A percentile compares a stretch with the other conserved stretches of the same genome.
phyloP scores from a whole-genome alignment of 2,113 vertebrate genomes.

The Hypanus sabinus region DNA sequence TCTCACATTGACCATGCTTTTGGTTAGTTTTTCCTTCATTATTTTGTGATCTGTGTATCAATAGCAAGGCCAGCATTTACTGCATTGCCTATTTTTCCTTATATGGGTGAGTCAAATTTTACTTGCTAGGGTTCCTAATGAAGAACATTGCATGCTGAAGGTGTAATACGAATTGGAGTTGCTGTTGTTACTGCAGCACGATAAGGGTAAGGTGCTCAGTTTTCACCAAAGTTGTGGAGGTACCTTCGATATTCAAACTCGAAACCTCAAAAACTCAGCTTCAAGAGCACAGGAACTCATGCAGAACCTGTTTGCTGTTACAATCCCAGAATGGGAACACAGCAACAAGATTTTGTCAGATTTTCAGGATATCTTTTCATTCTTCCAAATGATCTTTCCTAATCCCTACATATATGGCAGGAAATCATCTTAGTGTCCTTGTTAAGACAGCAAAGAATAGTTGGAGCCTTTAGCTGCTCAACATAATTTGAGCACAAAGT shows the following conservation, averaged over 20 bases:
- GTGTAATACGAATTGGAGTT: too few species aligned
- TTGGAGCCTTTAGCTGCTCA: conserved; percentile 5
- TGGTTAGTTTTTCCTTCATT: too few species aligned
- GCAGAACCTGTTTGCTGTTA: neutral
- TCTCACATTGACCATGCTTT: too few species aligned
- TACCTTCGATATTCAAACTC: neutral
- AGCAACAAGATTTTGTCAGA: neutral
- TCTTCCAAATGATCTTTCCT: conserved; percentile 8
- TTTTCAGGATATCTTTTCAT: neutral
- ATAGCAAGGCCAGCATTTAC: too few species aligned
- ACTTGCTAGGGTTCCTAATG: too few species aligned
- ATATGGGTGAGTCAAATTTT: too few species aligned
- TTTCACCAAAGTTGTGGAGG: neutral
- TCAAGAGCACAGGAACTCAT: neutral
- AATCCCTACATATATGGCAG: neutral
- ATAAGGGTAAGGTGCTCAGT: neutral
- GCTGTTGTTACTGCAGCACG: neutral
- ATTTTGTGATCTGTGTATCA: too few species aligned
- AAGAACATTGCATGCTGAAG: too few species aligned
- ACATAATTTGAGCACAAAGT: neutral
- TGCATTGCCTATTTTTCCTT: too few species aligned
- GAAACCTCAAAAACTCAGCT: neutral
- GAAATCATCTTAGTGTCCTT: neutral
- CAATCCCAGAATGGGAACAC: too few species aligned
- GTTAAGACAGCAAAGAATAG: neutral